These are phyloP conservation scores for Chrysogorgia sp. DNA, from an alignment of 92 coral and sea anemone genomes.

Conservation along the genomic window DNA sequence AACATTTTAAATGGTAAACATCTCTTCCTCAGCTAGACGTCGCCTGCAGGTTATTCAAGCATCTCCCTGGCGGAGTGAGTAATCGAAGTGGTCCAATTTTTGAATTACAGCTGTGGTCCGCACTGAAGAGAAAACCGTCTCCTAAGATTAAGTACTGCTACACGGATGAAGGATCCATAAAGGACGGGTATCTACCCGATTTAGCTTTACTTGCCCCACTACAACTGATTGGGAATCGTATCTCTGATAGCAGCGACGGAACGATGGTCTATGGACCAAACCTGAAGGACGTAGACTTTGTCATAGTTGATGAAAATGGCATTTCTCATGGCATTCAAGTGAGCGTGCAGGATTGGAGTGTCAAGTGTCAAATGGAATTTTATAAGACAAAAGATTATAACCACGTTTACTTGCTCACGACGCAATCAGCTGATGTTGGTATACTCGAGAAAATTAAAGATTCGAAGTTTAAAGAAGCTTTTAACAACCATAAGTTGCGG, in stretches of 20 bases:
- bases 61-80: no score
- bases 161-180: no score
- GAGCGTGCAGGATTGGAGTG: conserved; percentile 18
- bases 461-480: conserved; percentile 17
- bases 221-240: conserved; percentile 6
- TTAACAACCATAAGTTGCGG: conserved; percentile 8
- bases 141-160: no score
- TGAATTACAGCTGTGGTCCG: no score
- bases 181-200: conserved; percentile 20
- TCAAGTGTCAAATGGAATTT: not conserved
- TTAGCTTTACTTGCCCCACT: conserved; percentile 6
- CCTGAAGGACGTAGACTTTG: conserved; percentile 20
- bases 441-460: conserved; percentile 8
- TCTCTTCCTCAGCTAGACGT: no score
- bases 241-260: not conserved
- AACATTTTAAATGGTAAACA: no score
- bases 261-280: not conserved
- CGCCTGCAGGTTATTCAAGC: no score
- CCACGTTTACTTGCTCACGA: conserved; percentile 16
- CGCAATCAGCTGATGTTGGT: conserved; percentile 16
- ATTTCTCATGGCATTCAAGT: conserved; percentile 18
- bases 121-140: no score
- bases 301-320: conserved; percentile 14
- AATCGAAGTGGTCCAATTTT: no score
- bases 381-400: conserved; percentile 9